Evolutionary conservation across 2,113 vertebrate genomes (phyloP).

Genomic region (Pandion haliaetus): DNA sequence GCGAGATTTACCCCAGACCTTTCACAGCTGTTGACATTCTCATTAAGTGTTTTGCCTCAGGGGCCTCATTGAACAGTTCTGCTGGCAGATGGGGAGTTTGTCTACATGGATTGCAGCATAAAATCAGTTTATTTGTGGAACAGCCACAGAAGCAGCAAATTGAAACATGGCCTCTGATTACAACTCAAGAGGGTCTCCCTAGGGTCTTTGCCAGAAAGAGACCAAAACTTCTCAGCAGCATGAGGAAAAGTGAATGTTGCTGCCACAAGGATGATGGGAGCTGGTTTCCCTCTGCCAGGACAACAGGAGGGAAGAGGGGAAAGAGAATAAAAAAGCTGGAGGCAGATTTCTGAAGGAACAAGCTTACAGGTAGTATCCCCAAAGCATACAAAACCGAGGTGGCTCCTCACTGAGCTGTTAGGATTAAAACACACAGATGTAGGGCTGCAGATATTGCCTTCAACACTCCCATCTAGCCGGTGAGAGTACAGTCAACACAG

Average conservation of each 20-base stretch:
- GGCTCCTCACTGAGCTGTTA: background rate
- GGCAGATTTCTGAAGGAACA: background rate
- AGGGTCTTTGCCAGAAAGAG: background rate
- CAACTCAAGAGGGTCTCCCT: background rate
- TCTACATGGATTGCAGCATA: background rate
- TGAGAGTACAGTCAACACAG: background rate
- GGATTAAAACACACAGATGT: background rate
- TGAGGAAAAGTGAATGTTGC: background rate
- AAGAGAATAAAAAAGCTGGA: background rate
- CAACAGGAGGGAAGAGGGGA: background rate
- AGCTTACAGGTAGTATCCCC: background rate
- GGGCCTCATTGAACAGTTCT: background rate
- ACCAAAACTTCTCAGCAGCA: background rate
- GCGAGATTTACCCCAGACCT: background rate
- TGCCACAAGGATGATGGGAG: background rate
- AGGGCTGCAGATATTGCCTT: background rate
- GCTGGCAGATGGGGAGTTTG: background rate
- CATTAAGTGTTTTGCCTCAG: background rate
- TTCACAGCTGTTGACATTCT: constrained; percentile 38
- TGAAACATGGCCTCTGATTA: background rate
- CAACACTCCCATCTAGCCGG: background rate
- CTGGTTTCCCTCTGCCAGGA: background rate
- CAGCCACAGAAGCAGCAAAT: background rate
- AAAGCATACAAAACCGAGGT: background rate
- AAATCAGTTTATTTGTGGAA: constrained; percentile 7